phyloP scores from a whole-genome alignment of 2,888 invertebrate genomes.

The Cryptus viduatorius region DNA sequence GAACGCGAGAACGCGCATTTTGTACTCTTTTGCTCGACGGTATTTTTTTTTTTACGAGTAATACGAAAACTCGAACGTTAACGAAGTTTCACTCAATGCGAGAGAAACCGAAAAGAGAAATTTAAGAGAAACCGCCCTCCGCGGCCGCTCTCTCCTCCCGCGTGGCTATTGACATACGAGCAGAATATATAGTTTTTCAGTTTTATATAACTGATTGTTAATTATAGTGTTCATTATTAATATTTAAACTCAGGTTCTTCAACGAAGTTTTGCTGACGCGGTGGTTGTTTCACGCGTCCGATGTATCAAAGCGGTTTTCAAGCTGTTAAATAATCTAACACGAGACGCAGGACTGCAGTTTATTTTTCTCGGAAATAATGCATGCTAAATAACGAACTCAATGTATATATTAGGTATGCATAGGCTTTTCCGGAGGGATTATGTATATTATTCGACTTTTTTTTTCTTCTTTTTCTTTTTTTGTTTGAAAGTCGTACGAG shows the following conservation, averaged over 20 bases:
- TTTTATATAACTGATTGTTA: slow-evolving; percentile 72
- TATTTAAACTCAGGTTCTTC: slow-evolving; percentile 69
- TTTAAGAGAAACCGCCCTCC: background rate
- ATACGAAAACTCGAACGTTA: slow-evolving; percentile 3
- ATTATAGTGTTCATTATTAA: slow-evolving; percentile 55
- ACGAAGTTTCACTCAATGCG: background rate
- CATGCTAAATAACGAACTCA: slow-evolving; percentile 47
- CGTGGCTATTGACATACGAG: slow-evolving; percentile 45
- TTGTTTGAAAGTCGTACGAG: slow-evolving; percentile 12
- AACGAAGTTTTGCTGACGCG: slow-evolving; percentile 66
- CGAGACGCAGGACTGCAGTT: slow-evolving; percentile 16
- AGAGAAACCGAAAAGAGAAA: slow-evolving; percentile 13
- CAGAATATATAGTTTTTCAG: slow-evolving; percentile 72
- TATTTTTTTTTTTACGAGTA: background rate
- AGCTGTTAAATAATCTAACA: slow-evolving; percentile 17
- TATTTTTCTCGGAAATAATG: slow-evolving; percentile 45
- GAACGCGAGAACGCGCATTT: background rate
- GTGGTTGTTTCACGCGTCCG: slow-evolving; percentile 26
- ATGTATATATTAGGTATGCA: slow-evolving; percentile 58
- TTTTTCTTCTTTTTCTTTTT: slow-evolving; percentile 20
- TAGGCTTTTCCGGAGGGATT: slow-evolving; percentile 8
- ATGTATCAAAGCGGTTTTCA: slow-evolving; percentile 38
- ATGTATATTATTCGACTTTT: background rate
- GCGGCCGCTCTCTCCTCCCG: background rate
- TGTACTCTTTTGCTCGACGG: background rate